Conservation (phyloP, 2,888 invertebrate genomes). For the Taphrorychus bicolor region DNA sequence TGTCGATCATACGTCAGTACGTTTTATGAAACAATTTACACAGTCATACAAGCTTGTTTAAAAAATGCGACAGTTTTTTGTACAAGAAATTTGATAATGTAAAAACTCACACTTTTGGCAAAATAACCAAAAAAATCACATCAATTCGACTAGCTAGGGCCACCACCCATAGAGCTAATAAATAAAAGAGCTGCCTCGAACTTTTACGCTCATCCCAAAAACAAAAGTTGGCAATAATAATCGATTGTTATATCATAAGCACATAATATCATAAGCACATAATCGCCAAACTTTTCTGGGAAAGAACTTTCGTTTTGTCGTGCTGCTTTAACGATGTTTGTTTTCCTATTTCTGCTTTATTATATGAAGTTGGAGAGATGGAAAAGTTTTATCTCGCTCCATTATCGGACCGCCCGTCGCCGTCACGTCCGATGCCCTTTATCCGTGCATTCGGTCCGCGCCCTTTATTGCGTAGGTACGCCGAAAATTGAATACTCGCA, state of each 20-base stretch:
- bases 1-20: too few species aligned
- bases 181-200: constrained; percentile 32
- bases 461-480: constrained; percentile 22
- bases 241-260: constrained; percentile 42
- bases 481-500: constrained; percentile 47
- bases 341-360: constrained; percentile 32
- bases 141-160: too few species aligned
- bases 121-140: too few species aligned
- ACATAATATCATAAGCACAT: constrained; percentile 41
- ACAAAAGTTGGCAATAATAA: constrained; percentile 33
- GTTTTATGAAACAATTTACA: too few species aligned
- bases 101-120: too few species aligned
- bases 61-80: too few species aligned
- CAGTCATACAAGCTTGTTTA: too few species aligned
- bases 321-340: constrained; percentile 37
- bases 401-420: constrained; percentile 1
- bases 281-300: constrained; percentile 32
- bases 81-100: too few species aligned
- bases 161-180: too few species aligned
- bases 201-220: constrained; percentile 22
- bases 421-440: background rate
- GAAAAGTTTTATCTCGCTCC: constrained; percentile 14
- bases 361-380: constrained; percentile 18
- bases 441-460: constrained; percentile 14
- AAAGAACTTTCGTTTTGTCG: constrained; percentile 23